These are phyloP conservation scores for Coptodon rendalli DNA, from an alignment of 2,113 vertebrate genomes.

Conservation along the genomic window DNA sequence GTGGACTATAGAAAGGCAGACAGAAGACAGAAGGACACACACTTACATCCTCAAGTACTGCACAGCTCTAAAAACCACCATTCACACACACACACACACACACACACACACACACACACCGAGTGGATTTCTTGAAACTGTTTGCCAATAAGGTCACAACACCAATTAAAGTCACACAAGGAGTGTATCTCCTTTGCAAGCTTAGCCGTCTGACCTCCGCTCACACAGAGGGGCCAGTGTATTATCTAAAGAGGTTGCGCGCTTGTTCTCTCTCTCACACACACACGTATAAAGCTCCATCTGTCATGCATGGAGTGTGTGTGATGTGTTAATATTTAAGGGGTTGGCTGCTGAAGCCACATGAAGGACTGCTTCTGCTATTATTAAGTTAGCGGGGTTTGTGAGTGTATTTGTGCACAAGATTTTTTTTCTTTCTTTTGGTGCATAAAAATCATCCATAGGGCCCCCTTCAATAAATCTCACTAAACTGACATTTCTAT, in stretches of 20 bases:
- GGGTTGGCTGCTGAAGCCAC: not conserved
- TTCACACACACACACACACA: not conserved
- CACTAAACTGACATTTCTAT: not conserved
- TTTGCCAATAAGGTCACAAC: not conserved
- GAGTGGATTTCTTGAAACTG: not conserved
- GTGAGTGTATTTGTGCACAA: not conserved
- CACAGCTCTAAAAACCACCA: not conserved
- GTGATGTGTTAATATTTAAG: not conserved
- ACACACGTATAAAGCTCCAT: not conserved
- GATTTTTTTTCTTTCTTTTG: not conserved
- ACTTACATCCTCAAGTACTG: not conserved
- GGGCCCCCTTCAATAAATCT: not conserved
- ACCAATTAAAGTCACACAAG: not conserved
- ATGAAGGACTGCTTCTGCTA: not conserved
- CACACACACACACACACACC: not conserved
- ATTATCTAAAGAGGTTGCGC: not conserved
- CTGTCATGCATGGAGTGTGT: not conserved
- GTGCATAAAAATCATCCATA: not conserved
- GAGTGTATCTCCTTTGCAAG: not conserved
- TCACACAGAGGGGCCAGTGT: slow-evolving; percentile 5
- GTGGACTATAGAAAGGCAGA: not conserved
- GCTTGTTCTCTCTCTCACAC: not conserved
- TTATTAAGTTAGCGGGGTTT: not conserved
- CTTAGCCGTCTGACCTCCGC: not conserved
- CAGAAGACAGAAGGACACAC: not conserved